These are phyloP conservation scores for Polymixis flavicincta DNA, from an alignment of 2,888 invertebrate genomes.

Conservation along the genomic window DNA sequence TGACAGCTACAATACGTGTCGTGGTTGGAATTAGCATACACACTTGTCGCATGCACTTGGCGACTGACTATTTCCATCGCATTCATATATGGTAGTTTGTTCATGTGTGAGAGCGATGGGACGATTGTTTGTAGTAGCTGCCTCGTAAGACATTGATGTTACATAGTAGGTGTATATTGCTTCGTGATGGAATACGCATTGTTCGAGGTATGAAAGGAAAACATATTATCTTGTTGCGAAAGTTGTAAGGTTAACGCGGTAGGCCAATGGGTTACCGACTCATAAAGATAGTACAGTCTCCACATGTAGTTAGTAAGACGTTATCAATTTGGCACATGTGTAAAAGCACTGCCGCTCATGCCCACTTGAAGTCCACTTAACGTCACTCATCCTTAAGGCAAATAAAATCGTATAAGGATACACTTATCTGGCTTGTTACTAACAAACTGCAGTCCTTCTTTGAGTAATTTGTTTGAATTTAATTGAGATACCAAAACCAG, in stretches of 20 bases:
- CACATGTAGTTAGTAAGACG: conserved; percentile 7
- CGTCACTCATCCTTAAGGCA: conserved; percentile 58
- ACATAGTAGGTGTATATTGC: conserved; percentile 40
- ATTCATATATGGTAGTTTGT: conserved; percentile 23
- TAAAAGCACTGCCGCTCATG: conserved; percentile 42
- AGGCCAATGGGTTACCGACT: conserved; percentile 29
- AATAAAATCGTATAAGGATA: conserved; percentile 58
- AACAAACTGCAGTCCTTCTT: conserved; percentile 32
- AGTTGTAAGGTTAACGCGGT: conserved; percentile 30
- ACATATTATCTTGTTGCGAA: conserved; percentile 24
- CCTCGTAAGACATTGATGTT: conserved; percentile 36
- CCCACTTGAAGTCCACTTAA: conserved; percentile 55
- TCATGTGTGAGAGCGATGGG: conserved; percentile 27
- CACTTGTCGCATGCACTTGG: conserved; percentile 83
- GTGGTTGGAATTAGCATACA: conserved; percentile 85
- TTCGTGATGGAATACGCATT: conserved; percentile 45
- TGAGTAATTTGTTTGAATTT: conserved; percentile 23
- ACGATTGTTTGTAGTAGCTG: conserved; percentile 35
- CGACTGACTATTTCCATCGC: conserved; percentile 69
- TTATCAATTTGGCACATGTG: conserved; percentile 46
- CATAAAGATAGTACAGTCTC: conserved; percentile 1
- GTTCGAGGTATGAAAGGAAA: conserved; percentile 32
- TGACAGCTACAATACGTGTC: conserved; percentile 84
- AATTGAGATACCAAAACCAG: conserved; percentile 11
- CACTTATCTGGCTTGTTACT: conserved; percentile 48